Evolutionary conservation across 1,140 invertebrate genomes (phyloP), one percentile per base, ranked within the genome.

Genomic region (silkworm (Bombyx mori)): DNA sequence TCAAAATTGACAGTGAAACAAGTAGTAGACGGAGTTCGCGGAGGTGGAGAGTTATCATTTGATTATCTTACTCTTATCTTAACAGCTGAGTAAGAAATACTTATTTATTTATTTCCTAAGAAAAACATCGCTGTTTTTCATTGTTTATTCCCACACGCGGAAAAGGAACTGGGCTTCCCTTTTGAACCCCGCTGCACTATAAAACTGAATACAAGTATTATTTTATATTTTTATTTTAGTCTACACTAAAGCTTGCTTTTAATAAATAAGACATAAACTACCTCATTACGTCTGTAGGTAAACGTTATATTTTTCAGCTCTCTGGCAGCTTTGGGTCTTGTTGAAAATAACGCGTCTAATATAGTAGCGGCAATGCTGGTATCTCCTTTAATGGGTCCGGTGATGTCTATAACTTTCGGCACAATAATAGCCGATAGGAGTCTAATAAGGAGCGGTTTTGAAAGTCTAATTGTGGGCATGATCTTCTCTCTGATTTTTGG

Each of bases 281-380:
- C 12, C 12, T 18, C 12, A 18, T 18, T 18, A 18, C 12, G 12
- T 18, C 12, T 18, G 12, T 18, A 18, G 12, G 12, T 35, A 35
- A 35, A 35, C 26, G 7, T 54, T 54, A 18, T 48, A 44, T 62
- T 12, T 61, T 65, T 42, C 70, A 91, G 90, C 73, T 90, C 89
- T 6, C 71, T 91, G 49, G 90, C 90, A 26, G 90, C 90, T 7
- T 73, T 91, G 9, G 90, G 90, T n/a, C 68, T 91, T 22, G 89
- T 91, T 0, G 90, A 91, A 77, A 91, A 91, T 68, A 91, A 90
- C 65, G 92, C 94, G 2, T 93, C 95, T 1, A 92, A 95, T 71
- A 91, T 96, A 55, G 94, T 96, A 35, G 95, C 95, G 12, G 94
- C 94, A 50, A 97, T 97, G 95, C 84, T 97, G 61, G 93, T 96